A percentile compares a stretch with the other conserved stretches of the same genome.
phyloP scores from a whole-genome alignment of 2,113 vertebrate genomes.

The Orthonyx spaldingii region DNA sequence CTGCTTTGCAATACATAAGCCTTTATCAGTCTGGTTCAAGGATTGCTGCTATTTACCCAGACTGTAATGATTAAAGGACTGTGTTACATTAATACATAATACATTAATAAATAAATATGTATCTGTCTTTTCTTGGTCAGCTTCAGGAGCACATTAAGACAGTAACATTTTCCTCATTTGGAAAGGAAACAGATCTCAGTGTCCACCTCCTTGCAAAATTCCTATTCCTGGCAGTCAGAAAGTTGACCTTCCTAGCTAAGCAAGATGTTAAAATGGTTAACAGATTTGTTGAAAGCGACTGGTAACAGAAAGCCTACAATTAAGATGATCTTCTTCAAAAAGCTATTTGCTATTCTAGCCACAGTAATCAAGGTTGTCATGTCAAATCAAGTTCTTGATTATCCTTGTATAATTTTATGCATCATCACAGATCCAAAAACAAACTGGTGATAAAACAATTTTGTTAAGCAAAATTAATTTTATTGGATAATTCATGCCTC shows the following conservation, averaged over 20 bases:
- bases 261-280: constrained; percentile 11
- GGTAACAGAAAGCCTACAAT: constrained; percentile 51
- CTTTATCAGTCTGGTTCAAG: not conserved
- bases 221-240: not conserved
- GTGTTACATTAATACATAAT: not conserved
- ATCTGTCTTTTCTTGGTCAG: not conserved
- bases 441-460: constrained; percentile 64
- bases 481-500: constrained; percentile 1
- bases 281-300: constrained; percentile 27
- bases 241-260: constrained; percentile 30
- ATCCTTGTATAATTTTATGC: constrained; percentile 43
- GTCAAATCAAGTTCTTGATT: constrained; percentile 61
- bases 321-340: constrained; percentile 56
- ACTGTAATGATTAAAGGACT: not conserved
- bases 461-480: constrained; percentile 44
- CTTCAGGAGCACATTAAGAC: not conserved
- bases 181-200: not conserved
- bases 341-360: constrained; percentile 6
- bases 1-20: not conserved
- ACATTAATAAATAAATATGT: too few species aligned
- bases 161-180: not conserved
- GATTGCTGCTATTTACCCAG: not conserved
- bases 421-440: constrained; percentile 50
- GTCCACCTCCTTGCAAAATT: not conserved
- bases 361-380: constrained; percentile 45